phyloP scores from a whole-genome alignment of 2,888 invertebrate genomes.

The Sinhomidia bicolor region DNA sequence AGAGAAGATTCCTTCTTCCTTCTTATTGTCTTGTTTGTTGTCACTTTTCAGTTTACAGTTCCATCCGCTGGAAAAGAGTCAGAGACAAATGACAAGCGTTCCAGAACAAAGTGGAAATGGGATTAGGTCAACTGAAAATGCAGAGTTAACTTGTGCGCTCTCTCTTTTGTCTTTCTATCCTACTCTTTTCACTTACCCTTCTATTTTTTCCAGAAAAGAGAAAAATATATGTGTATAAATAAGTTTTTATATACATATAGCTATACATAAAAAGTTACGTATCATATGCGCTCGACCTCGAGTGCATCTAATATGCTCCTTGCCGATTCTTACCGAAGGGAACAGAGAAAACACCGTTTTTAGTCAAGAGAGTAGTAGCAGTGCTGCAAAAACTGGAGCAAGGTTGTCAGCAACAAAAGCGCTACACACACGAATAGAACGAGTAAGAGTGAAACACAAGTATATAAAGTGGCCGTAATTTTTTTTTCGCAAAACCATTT shows the following conservation, averaged over 20 bases:
- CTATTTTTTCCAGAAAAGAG: constrained; percentile 48
- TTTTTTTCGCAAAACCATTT: constrained; percentile 47
- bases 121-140: constrained; percentile 65
- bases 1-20: background rate
- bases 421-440: constrained; percentile 14
- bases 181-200: background rate
- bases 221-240: background rate
- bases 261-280: constrained; percentile 36
- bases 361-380: constrained; percentile 15
- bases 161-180: background rate
- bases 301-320: constrained; percentile 48
- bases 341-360: constrained; percentile 45
- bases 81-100: constrained; percentile 57
- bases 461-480: constrained; percentile 57
- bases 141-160: constrained; percentile 46
- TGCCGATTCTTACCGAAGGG: constrained; percentile 63
- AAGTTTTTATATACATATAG: background rate
- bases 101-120: constrained; percentile 67
- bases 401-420: constrained; percentile 60
- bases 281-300: constrained; percentile 57
- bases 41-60: constrained; percentile 35
- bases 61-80: constrained; percentile 39
- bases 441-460: constrained; percentile 14
- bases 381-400: constrained; percentile 65
- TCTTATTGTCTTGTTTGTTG: background rate